Evolutionary conservation across 2,113 vertebrate species (phyloP).

Genomic region (Saimiri boliviensis): DNA sequence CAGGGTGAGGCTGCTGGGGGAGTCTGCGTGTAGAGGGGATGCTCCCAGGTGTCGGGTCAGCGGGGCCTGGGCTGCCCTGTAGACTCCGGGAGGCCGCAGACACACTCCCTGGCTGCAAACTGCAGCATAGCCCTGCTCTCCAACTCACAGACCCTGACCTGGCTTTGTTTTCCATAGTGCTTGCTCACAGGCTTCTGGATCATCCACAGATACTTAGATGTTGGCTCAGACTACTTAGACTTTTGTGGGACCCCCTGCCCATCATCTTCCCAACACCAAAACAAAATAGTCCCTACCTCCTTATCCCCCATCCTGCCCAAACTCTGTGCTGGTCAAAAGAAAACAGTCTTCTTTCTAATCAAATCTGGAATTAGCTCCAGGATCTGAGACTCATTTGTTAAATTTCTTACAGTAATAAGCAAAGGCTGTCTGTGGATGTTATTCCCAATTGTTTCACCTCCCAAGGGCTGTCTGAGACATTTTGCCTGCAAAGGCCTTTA

Average conservation of each 20-base stretch:
- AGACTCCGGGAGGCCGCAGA: background rate
- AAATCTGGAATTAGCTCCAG: background rate
- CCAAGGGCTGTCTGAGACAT: background rate
- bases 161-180: background rate
- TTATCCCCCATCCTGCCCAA: background rate
- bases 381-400: background rate
- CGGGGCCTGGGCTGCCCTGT: background rate
- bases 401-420: background rate
- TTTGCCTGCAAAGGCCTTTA: constrained; percentile 1
- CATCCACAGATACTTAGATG: background rate
- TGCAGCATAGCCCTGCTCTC: background rate
- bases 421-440: background rate
- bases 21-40: background rate
- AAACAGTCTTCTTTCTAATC: background rate
- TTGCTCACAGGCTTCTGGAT: background rate
- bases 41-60: background rate
- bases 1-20: background rate
- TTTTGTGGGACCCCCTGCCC: background rate
- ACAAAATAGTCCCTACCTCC: background rate
- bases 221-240: background rate
- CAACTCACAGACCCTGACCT: background rate
- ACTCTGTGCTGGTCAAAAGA: background rate
- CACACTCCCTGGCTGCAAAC: background rate
- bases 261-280: background rate
- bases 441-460: background rate